Percentiles rank a stretch among this genome's conserved stretches.
Conservation (phyloP, 2,797 vertebrate species). For the Neosilurus mollespiculum region DNA sequence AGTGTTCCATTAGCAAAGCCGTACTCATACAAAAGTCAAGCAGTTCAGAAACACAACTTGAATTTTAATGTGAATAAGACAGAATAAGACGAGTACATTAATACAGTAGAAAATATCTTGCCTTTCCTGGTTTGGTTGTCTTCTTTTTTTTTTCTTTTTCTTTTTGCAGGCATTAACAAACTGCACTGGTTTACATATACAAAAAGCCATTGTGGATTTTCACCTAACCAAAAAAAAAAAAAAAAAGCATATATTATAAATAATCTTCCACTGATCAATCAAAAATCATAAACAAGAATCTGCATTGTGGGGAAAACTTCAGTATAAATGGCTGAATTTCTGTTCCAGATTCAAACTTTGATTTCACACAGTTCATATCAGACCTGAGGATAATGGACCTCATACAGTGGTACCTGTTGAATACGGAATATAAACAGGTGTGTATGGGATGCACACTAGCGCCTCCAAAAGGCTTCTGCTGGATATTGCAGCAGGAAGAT, state of each 20-base stretch:
- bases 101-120: not conserved
- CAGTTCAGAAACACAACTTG: not conserved
- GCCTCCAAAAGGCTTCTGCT: not conserved
- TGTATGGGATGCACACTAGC: not conserved
- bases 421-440: not conserved
- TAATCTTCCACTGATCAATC: not conserved
- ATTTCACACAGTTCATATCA: not conserved
- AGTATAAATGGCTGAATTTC: not conserved
- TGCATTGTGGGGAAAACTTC: not conserved
- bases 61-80: not conserved
- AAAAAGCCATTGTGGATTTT: not conserved
- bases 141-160: no score
- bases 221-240: not conserved
- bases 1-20: no score
- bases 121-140: not conserved
- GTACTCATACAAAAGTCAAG: no score
- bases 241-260: not conserved
- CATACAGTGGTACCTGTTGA: not conserved
- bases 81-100: not conserved
- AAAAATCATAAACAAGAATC: not conserved
- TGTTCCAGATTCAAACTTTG: not conserved
- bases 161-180: not conserved
- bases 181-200: not conserved
- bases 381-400: not conserved
- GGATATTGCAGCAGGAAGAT: not conserved